Conservation (phyloP, 1,140 invertebrate species). For the silkworm (Bombyx mori) region ASM3026992v2 NC_085109.1:10779001-10779500, state of each 20-base stretch:
- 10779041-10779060: conserved; percentile 98
- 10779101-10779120: conserved; percentile 97
- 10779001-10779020: conserved; percentile 99
- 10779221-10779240: conserved; percentile 83
- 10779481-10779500: too few relatives aligned
- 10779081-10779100: conserved; percentile 99
- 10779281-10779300: too few relatives aligned
- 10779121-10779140: conserved; percentile 99
- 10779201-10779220: conserved; percentile 99
- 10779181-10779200: conserved; percentile 99
- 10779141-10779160: conserved; percentile 92
- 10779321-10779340: too few relatives aligned
- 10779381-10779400: too few relatives aligned
- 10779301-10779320: too few relatives aligned
- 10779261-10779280: too few relatives aligned
- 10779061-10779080: conserved; percentile 84
- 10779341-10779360: too few relatives aligned
- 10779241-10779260: neutral
- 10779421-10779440: too few relatives aligned
- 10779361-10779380: too few relatives aligned
- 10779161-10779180: conserved; percentile 98
- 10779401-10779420: too few relatives aligned
- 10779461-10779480: too few relatives aligned
- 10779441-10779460: too few relatives aligned
- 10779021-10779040: conserved; percentile 98